phyloP scores from a whole-genome alignment of 2,113 vertebrate species.

The Psilopsiagon aymara region DNA sequence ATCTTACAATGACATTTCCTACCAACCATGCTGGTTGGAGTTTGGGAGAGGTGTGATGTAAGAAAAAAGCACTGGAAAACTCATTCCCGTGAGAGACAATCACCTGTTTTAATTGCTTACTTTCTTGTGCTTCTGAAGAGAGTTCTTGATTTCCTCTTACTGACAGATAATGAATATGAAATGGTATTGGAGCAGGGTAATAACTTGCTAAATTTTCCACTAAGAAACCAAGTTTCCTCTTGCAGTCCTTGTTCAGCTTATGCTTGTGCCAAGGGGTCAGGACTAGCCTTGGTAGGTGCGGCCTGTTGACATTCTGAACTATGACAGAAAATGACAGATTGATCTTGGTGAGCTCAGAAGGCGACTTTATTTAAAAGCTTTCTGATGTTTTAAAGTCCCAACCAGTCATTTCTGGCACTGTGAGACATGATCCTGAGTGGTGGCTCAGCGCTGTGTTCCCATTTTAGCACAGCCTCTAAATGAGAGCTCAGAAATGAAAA shows the following conservation, averaged over 20 bases:
- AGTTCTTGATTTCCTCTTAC: not conserved
- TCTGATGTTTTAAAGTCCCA: not conserved
- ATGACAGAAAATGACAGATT: not conserved
- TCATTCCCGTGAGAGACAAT: not conserved
- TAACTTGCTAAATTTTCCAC: not conserved
- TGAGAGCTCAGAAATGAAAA: not conserved
- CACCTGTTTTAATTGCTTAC: not conserved
- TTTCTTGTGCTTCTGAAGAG: not conserved
- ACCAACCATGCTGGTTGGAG: not conserved
- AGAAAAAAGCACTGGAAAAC: not conserved
- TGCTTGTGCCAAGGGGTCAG: not conserved
- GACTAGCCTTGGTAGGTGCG: not conserved
- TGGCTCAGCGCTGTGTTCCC: not conserved
- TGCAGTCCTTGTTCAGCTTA: not conserved
- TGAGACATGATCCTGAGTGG: not conserved
- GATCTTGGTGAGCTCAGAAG: not conserved
- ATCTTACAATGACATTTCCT: not conserved
- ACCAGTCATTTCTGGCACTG: not conserved
- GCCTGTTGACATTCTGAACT: not conserved
- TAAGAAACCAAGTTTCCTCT: not conserved
- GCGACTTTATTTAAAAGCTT: not conserved
- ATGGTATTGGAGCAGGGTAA: not conserved
- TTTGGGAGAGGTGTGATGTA: not conserved
- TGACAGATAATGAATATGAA: not conserved
- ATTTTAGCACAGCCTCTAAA: not conserved